These are phyloP conservation scores for Polypedilum vanderplanki DNA, from an alignment of 1,140 invertebrate genomes.

Conservation along the genomic window DNA sequence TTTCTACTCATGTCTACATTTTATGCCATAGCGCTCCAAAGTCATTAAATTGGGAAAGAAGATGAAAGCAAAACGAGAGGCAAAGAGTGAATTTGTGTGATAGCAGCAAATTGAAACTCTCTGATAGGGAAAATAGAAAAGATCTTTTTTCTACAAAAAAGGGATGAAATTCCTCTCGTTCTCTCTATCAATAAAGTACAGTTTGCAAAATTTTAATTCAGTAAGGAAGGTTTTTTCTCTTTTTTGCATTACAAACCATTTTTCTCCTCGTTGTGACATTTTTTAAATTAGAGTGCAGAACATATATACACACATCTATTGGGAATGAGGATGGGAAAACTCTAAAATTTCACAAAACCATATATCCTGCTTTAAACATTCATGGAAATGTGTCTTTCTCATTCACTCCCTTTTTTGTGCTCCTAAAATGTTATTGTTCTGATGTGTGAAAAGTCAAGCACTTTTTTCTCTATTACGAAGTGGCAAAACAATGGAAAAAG, in stretches of 20 bases:
- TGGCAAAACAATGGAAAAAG: not conserved
- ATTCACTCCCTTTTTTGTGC: not conserved
- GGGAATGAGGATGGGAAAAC: too few relatives aligned
- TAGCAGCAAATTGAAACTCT: constrained; percentile 9
- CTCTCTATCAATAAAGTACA: not conserved
- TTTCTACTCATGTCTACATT: too few relatives aligned
- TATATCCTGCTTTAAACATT: too few relatives aligned
- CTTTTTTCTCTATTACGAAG: not conserved
- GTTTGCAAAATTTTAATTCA: not conserved
- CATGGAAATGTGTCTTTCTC: constrained; percentile 1
- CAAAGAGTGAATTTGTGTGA: not conserved
- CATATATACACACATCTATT: too few relatives aligned
- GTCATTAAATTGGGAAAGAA: not conserved
- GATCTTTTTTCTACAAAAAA: not conserved
- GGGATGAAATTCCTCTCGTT: constrained; percentile 10
- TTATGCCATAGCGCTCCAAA: not conserved
- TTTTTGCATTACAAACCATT: not conserved
- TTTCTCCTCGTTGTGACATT: not conserved
- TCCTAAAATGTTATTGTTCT: not conserved
- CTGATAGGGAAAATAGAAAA: not conserved
- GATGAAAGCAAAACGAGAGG: not conserved
- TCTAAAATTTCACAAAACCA: too few relatives aligned
- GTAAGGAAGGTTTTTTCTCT: not conserved
- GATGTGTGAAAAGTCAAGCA: constrained; percentile 3
- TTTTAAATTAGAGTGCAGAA: not conserved